Percentiles rank a stretch among this genome's conserved stretches.
Conservation (phyloP, 2,888 invertebrate species). For the Monoplex corrugatus region DNA sequence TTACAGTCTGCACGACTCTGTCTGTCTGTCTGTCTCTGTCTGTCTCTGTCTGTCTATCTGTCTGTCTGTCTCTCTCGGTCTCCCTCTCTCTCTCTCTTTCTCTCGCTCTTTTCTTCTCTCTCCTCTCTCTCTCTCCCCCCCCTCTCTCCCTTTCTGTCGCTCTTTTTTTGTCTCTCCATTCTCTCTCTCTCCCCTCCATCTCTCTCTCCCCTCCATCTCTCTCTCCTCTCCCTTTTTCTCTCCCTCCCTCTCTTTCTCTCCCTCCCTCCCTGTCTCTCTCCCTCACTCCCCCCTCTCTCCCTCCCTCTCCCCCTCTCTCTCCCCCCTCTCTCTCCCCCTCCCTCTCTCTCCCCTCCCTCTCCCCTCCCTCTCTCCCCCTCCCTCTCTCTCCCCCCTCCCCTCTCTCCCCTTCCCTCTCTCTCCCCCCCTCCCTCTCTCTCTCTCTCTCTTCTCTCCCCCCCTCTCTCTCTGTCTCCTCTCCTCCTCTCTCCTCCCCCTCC, state of each 20-base stretch:
- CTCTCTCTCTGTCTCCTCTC: too few species aligned
- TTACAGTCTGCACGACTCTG: too few species aligned
- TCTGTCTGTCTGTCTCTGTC: too few species aligned
- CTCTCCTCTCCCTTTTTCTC: neutral
- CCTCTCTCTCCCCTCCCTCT: neutral
- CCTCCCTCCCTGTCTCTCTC: neutral
- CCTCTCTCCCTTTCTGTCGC: too few species aligned
- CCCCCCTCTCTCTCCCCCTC: neutral
- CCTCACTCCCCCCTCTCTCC: neutral
- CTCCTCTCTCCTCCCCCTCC: neutral
- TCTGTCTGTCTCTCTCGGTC: too few species aligned
- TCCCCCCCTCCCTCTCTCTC: neutral
- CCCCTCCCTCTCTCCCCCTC: neutral
- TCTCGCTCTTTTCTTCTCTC: too few species aligned
- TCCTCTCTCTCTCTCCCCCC: too few species aligned
- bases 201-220: too few species aligned
- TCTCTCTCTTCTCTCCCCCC: neutral
- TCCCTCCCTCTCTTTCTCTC: neutral
- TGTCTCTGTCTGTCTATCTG: too few species aligned
- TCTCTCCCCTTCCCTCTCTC: neutral
- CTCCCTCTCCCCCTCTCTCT: neutral
- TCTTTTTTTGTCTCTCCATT: too few species aligned
- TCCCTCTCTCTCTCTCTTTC: too few species aligned
- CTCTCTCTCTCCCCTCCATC: too few species aligned
- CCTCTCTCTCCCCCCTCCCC: neutral